These are phyloP conservation scores for Eupithecia subfuscata DNA, from an alignment of 2,888 invertebrate species.

Conservation along the genomic window DNA sequence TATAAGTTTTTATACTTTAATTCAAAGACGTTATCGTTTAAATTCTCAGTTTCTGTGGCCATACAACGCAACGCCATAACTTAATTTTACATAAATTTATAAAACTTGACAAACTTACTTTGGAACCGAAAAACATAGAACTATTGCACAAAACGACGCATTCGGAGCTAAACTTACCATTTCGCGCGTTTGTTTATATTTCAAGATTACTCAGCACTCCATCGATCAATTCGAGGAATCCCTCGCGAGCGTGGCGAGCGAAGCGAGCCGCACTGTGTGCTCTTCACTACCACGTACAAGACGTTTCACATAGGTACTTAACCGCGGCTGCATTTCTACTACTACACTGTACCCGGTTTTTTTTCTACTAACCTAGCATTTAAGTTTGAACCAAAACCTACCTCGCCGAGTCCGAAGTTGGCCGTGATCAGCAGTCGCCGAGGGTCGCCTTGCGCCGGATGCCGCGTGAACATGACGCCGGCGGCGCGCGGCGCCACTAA, in stretches of 20 bases:
- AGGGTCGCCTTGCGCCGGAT: conserved; percentile 89
- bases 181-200: no score
- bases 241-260: no score
- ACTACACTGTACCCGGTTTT: neutral
- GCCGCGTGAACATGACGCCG: conserved; percentile 92
- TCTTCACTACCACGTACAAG: no score
- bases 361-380: neutral
- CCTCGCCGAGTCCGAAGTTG: conserved; percentile 93
- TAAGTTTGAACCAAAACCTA: conserved; percentile 50
- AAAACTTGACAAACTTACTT: neutral
- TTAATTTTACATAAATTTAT: neutral
- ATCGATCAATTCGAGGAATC: no score
- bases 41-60: no score
- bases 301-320: no score
- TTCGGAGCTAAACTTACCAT: no score
- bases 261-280: no score
- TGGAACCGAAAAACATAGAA: neutral
- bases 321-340: neutral
- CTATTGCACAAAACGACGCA: no score
- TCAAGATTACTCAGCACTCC: no score
- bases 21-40: neutral
- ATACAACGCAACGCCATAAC: neutral
- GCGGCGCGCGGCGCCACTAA: conserved; percentile 88
- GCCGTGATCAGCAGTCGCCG: conserved; percentile 88
- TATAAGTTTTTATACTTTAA: neutral